phyloP scores from a whole-genome alignment of 1,140 invertebrate genomes.

The Asobara japonica region DNA sequence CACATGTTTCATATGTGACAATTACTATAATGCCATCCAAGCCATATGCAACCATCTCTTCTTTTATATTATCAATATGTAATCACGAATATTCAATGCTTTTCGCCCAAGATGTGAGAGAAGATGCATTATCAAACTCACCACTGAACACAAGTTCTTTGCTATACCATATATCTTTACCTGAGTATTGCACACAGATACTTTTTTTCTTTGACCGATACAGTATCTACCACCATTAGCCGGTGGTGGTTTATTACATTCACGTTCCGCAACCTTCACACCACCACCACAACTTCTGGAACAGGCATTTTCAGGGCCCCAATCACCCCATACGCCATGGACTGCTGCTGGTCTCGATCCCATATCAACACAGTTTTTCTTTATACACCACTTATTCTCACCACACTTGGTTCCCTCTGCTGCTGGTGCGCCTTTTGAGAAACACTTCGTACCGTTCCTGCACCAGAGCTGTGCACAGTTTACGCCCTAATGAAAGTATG shows the following conservation, averaged over 20 bases:
- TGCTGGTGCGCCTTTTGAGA: conserved; percentile 69
- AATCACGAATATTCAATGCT: too few species aligned
- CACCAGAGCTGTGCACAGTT: conserved; percentile 72
- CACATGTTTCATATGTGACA: too few species aligned
- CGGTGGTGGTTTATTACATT: conserved; percentile 70
- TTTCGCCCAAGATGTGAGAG: too few species aligned
- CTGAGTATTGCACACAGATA: conserved; percentile 71
- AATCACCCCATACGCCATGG: conserved; percentile 75
- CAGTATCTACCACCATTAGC: conserved; percentile 74
- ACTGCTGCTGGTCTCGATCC: conserved; percentile 71
- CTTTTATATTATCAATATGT: too few species aligned
- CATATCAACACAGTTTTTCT: conserved; percentile 72
- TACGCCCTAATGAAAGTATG: conserved; percentile 27
- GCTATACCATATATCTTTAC: conserved; percentile 59
- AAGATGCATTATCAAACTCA: too few species aligned
- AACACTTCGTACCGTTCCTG: conserved; percentile 65
- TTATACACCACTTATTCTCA: conserved; percentile 74
- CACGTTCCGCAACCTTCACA: conserved; percentile 62
- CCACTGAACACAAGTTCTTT: too few species aligned
- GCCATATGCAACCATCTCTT: too few species aligned
- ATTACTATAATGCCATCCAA: too few species aligned
- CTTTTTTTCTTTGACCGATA: conserved; percentile 62
- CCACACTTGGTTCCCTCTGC: conserved; percentile 78
- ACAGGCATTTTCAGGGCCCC: conserved; percentile 70
- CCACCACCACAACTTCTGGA: conserved; percentile 74